Conservation (phyloP, 35 echinoderm and acorn worm genomes). For the Chiridota heheva region DNA sequence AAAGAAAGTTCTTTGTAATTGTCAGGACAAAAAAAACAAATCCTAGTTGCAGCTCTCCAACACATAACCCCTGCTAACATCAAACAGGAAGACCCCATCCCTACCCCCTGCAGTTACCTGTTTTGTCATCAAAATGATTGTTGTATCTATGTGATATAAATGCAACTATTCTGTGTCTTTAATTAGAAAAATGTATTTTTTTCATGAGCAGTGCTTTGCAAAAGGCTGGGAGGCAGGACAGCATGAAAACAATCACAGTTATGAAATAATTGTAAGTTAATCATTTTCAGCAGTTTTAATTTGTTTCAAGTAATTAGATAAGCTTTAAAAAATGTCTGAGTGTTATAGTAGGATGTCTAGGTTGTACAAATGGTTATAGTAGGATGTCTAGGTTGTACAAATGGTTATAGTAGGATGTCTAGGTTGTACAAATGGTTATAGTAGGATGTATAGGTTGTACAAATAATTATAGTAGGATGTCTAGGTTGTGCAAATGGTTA, state of each 20-base stretch:
- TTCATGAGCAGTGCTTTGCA: constrained; percentile 48
- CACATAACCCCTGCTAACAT: background rate
- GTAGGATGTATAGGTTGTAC: background rate
- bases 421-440: background rate
- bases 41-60: background rate
- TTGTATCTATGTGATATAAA: background rate
- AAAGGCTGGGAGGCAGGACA: constrained; percentile 53
- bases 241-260: constrained; percentile 45
- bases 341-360: background rate
- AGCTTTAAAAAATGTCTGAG: background rate
- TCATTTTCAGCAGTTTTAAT: background rate
- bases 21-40: background rate
- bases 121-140: background rate
- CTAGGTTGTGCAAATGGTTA: no score
- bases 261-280: constrained; percentile 64
- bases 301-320: background rate
- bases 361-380: background rate
- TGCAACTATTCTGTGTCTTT: background rate
- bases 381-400: background rate
- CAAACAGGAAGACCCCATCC: background rate
- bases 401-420: background rate
- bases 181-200: background rate
- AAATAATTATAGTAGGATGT: background rate
- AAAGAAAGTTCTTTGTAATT: background rate
- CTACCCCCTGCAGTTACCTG: background rate